These are phyloP conservation scores for Ennomos erosarius DNA, from an alignment of 2,888 invertebrate species.

Conservation along the genomic window DNA sequence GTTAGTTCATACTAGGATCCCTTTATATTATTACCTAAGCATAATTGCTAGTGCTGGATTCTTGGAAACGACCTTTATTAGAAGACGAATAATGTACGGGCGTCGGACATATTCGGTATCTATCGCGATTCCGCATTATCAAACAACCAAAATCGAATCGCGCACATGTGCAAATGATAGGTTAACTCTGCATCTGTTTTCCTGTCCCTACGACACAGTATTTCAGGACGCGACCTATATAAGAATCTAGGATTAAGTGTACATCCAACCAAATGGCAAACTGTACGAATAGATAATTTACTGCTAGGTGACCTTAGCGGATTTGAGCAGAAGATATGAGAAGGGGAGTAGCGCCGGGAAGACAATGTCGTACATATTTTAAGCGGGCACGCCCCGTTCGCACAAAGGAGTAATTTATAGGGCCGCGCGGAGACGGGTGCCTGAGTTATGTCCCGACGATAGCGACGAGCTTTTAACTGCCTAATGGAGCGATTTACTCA, in stretches of 20 bases:
- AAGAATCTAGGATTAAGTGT: conserved; percentile 58
- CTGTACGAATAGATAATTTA: conserved; percentile 71
- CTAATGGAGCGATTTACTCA: conserved; percentile 84
- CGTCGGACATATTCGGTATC: neutral
- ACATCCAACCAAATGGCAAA: conserved; percentile 55
- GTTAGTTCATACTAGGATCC: too few relatives aligned
- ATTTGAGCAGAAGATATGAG: conserved; percentile 72
- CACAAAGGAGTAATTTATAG: conserved; percentile 84
- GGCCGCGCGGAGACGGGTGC: conserved; percentile 81
- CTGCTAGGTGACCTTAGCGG: conserved; percentile 69
- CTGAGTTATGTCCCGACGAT: conserved; percentile 83
- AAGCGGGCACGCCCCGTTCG: conserved; percentile 81
- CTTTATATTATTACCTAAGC: too few relatives aligned
- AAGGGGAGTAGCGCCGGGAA: conserved; percentile 71
- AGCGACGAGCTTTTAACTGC: conserved; percentile 85
- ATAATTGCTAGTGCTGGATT: too few relatives aligned
- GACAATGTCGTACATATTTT: conserved; percentile 85
- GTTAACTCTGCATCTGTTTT: conserved; percentile 44
- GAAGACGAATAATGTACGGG: too few relatives aligned
- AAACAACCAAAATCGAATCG: conserved; percentile 46
- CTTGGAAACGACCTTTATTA: too few relatives aligned
- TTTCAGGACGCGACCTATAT: conserved; percentile 62
- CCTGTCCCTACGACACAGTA: conserved; percentile 41
- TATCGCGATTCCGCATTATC: conserved; percentile 39
- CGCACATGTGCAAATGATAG: conserved; percentile 56